Conservation (phyloP, 2,888 invertebrate species). For the Andricus quercusramuli region DNA sequence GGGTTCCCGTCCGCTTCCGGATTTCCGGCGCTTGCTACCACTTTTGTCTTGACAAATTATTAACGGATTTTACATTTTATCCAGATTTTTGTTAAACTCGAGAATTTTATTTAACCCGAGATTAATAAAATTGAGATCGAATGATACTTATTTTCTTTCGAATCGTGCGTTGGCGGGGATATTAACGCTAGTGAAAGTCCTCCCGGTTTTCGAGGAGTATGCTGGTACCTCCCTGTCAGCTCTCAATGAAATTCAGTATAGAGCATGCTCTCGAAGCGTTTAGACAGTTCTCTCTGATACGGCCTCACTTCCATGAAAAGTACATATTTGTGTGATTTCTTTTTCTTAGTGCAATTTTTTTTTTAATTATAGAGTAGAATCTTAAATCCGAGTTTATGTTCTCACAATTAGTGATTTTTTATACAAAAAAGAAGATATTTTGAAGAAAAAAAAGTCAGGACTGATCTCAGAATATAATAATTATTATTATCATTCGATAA, state of each 20-base stretch:
- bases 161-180: constrained; percentile 24
- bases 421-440: neutral
- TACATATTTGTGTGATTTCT: constrained; percentile 15
- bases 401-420: neutral
- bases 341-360: neutral
- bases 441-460: neutral
- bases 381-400: too few relatives aligned
- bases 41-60: neutral
- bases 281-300: neutral
- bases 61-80: neutral
- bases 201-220: constrained; percentile 23
- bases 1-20: constrained; percentile 4
- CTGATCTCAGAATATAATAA: neutral
- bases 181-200: constrained; percentile 36
- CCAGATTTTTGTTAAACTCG: too few relatives aligned
- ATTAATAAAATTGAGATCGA: neutral
- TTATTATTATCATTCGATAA: neutral
- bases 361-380: neutral
- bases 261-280: constrained; percentile 26
- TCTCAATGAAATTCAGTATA: constrained; percentile 33
- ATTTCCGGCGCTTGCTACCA: neutral
- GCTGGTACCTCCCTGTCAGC: neutral
- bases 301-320: neutral
- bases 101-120: neutral
- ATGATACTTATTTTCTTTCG: neutral